Base-by-base conservation (phyloP, 1,140 invertebrate species). In the Aphis craccivora region DNA sequence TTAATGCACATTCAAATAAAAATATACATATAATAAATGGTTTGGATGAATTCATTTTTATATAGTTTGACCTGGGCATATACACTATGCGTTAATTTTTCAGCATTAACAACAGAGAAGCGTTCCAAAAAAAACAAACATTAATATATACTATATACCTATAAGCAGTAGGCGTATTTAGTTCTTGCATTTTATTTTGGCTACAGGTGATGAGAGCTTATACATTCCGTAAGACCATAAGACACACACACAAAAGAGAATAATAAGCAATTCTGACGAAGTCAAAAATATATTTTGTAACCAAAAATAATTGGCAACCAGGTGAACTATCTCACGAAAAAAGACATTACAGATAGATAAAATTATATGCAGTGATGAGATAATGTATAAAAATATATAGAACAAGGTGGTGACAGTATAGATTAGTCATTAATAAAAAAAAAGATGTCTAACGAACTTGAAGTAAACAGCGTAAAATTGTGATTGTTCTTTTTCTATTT, bases 241-340 rank as follows among this genome's bases (percentile, higher is more conserved):
- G 0, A 76, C 60, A 76, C 11, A n/a, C 93, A 25, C 87, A n/a
- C 93, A 25, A 87, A 30, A 40, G 81, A n/a, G 9, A 37, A 35
- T 51, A 40, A 93, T 25, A 48, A 88, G 22, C 45, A 45, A 51
- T 81, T 76, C 86, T n/a, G 22, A 84, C 76, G 25, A 40, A 51
- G 91, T 40, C 35, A 93, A 93, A 93, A 93, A 93, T 83, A 93
- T n/a, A 93, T 86, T 84, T 83, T 83, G 67, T 53, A 48, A 35
- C 43, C 48, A 22, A 51, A 67, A 81, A 90, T 67, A 88, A 89
- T 93, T 86, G 81, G 93, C 93, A 93, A 86, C 81, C 93, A 87
- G 76, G 93, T 86, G 53, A 87, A 81, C 43, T 37, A 88, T 86
- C 25, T 89, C 43, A 43, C 48, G 25, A 51, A 89, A 53, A 88